phyloP scores from a whole-genome alignment of 2,113 vertebrate genomes.

The Pomatostomus ruficeps region DNA sequence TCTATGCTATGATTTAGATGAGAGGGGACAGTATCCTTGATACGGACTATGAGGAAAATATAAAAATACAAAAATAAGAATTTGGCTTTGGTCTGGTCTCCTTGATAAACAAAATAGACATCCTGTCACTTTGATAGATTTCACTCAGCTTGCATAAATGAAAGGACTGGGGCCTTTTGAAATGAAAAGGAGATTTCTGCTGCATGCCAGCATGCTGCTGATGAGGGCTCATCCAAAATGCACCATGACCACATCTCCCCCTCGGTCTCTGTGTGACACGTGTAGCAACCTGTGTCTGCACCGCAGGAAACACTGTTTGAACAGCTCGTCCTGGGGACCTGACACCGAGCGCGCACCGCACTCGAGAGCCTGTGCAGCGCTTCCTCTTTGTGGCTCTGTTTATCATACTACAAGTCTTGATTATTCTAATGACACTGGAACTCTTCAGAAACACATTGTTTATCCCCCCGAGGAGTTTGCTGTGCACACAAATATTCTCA shows the following conservation, averaged over 20 bases:
- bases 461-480: slow-evolving; percentile 66
- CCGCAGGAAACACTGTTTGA: slow-evolving; percentile 35
- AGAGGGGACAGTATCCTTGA: neutral
- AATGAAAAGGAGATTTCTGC: neutral
- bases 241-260: slow-evolving; percentile 24
- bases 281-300: neutral
- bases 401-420: slow-evolving; percentile 63
- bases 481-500: slow-evolving; percentile 21
- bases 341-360: neutral
- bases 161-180: neutral
- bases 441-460: slow-evolving; percentile 52
- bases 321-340: slow-evolving; percentile 18
- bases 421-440: slow-evolving; percentile 63
- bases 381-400: slow-evolving; percentile 40
- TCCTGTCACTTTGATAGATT: neutral
- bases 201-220: neutral
- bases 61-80: neutral
- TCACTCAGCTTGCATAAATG: neutral
- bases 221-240: slow-evolving; percentile 18
- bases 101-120: neutral
- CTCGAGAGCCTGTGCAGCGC: neutral
- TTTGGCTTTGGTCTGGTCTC: neutral
- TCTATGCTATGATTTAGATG: neutral
- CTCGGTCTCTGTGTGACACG: neutral
- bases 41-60: neutral